phyloP scores from a whole-genome alignment of 2,888 invertebrate genomes.

The Synanthedon andrenaeformis region DNA sequence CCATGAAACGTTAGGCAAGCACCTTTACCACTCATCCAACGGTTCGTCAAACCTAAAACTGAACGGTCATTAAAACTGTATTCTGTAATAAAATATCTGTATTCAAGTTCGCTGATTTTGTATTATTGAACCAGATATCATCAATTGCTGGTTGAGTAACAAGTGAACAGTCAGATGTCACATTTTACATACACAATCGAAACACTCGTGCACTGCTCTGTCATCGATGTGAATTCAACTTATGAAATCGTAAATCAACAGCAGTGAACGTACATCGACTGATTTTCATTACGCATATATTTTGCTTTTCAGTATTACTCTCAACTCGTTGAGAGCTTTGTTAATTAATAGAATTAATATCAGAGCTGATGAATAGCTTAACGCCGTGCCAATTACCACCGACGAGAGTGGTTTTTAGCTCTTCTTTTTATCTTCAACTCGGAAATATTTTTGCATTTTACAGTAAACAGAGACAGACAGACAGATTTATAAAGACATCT shows the following conservation, averaged over 20 bases:
- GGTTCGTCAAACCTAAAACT: too few species aligned
- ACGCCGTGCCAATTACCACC: not conserved
- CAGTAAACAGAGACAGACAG: too few species aligned
- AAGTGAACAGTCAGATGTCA: not conserved
- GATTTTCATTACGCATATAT: conserved; percentile 42
- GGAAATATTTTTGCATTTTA: too few species aligned
- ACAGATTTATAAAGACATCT: too few species aligned
- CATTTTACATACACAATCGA: not conserved
- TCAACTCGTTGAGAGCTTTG: conserved; percentile 30
- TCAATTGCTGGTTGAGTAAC: not conserved
- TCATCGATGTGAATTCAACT: conserved; percentile 36
- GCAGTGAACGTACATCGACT: conserved; percentile 44
- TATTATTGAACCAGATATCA: not conserved
- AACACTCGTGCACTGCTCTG: conserved; percentile 25
- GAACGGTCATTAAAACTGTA: too few species aligned
- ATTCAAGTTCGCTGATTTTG: too few species aligned
- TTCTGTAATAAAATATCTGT: too few species aligned
- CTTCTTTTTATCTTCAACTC: not conserved
- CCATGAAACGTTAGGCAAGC: too few species aligned
- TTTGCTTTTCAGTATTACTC: conserved; percentile 42
- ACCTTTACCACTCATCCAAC: too few species aligned
- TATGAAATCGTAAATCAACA: conserved; percentile 66
- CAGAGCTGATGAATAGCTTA: conserved; percentile 33
- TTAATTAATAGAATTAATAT: conserved; percentile 50
- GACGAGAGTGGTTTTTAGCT: not conserved